Evolutionary conservation across 1,140 invertebrate genomes (phyloP).

Genomic region (Trypoxylus dichotomus): DNA sequence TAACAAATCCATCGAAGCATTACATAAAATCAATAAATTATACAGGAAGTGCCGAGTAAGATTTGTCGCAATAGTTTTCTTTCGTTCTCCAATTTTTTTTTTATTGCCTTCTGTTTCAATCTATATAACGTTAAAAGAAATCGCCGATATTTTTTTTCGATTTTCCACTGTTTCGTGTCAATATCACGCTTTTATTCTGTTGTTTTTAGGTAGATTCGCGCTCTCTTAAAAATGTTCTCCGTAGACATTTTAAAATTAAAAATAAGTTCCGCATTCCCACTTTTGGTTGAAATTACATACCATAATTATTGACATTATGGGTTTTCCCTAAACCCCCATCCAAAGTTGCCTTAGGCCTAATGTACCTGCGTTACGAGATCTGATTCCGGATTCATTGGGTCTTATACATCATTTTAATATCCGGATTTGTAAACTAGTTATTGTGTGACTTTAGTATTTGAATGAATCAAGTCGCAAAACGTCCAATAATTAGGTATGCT

Average conservation of each 20-base stretch:
- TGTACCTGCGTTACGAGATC: not conserved
- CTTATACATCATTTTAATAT: slow-evolving; percentile 16
- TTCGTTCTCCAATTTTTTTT: not conserved
- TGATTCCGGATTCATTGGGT: slow-evolving; percentile 21
- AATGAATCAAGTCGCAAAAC: slow-evolving; percentile 17
- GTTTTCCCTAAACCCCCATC: slow-evolving; percentile 7
- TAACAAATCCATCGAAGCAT: not conserved
- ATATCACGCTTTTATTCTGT: not conserved
- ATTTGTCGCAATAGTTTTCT: slow-evolving; percentile 6
- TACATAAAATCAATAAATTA: not conserved
- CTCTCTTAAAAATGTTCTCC: not conserved
- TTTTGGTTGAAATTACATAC: slow-evolving; percentile 16
- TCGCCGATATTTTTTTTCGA: not conserved
- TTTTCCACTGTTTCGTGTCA: not conserved
- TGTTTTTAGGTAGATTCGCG: not conserved
- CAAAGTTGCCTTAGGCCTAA: not conserved
- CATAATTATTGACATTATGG: not conserved
- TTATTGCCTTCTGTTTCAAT: not conserved
- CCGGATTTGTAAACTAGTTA: slow-evolving; percentile 23
- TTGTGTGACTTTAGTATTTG: not conserved
- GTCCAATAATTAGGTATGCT: slow-evolving; percentile 14
- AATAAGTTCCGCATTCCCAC: slow-evolving; percentile 15
- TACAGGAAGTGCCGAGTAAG: not conserved
- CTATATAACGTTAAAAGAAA: not conserved
- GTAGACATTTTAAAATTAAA: not conserved